A percentile compares a stretch with the other conserved stretches of the same genome.
These are phyloP conservation scores for Psilopogon haemacephalus DNA, from an alignment of 2,113 vertebrate species.

Conservation along the genomic window DNA sequence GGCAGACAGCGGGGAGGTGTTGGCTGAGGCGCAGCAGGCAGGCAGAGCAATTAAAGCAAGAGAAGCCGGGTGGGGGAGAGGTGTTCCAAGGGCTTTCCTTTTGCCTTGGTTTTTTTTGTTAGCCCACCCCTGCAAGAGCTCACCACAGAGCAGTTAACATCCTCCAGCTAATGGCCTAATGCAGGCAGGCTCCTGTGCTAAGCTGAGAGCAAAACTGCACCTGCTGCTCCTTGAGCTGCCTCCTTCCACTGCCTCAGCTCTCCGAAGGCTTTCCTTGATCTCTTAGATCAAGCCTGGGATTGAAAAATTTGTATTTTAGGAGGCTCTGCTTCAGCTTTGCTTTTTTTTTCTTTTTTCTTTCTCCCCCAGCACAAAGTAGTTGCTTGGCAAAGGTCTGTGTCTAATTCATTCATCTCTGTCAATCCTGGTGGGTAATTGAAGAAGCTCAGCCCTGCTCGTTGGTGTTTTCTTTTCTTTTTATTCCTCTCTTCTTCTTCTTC, in stretches of 20 bases:
- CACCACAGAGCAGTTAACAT: neutral
- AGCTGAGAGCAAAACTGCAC: neutral
- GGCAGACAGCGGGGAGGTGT: neutral
- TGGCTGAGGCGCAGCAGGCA: neutral
- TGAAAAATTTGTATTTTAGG: constrained; percentile 29
- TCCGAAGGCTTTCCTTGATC: constrained; percentile 24
- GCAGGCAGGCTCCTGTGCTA: neutral
- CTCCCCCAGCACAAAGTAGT: neutral
- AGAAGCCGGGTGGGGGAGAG: neutral
- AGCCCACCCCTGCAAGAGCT: neutral
- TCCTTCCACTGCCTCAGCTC: neutral
- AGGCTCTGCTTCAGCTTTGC: constrained; percentile 21
- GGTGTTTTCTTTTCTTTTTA: neutral
- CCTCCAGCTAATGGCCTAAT: neutral
- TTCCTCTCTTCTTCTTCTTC: neutral
- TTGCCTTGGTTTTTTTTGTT: neutral
- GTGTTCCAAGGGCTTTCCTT: neutral
- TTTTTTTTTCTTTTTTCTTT: neutral
- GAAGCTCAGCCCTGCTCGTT: constrained; percentile 1
- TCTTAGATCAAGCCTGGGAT: constrained; percentile 14
- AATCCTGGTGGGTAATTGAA: constrained; percentile 34
- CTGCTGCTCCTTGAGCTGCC: constrained; percentile 6
- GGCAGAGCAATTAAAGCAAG: neutral
- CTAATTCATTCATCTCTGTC: constrained; percentile 19
- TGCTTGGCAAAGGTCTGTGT: neutral